A percentile compares a stretch with the other conserved stretches of the same genome.
phyloP scores from a whole-genome alignment of 2,113 vertebrate genomes.

The Colinus virginianus region DNA sequence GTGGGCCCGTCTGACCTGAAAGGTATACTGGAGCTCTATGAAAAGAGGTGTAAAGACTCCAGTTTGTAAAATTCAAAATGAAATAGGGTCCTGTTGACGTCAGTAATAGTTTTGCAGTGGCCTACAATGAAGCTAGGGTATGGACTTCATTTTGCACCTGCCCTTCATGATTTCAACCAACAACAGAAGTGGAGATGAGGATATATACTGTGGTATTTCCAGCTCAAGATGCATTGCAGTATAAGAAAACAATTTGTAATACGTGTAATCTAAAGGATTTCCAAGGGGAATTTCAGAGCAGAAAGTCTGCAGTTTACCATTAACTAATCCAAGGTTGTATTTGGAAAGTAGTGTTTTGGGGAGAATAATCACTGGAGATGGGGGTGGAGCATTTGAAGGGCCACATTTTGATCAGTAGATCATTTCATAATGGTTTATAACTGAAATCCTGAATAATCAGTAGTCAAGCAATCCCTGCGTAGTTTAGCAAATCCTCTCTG shows the following conservation, averaged over 20 bases:
- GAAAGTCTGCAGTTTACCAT: not conserved
- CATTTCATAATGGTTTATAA: not conserved
- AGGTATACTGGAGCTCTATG: not conserved
- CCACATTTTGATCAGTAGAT: not conserved
- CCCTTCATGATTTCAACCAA: not conserved
- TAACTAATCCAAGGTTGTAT: not conserved
- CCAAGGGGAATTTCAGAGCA: not conserved
- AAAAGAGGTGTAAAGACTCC: not conserved
- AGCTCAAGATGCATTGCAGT: fast-evolving
- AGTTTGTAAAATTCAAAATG: not conserved
- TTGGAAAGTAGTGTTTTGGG: not conserved
- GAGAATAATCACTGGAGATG: not conserved
- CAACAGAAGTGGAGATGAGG: not conserved
- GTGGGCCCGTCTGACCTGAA: not conserved
- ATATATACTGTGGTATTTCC: not conserved
- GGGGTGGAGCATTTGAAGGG: not conserved
- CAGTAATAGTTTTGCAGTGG: not conserved
- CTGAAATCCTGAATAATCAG: not conserved
- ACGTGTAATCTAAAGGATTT: not conserved
- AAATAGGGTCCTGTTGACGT: not conserved
- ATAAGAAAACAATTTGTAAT: not conserved
- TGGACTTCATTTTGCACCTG: not conserved
- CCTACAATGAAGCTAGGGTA: not conserved
- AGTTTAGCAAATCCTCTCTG: not conserved
- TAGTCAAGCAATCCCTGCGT: not conserved